Base-by-base conservation (phyloP, 1,140 invertebrate genomes). In the Leptinotarsa defecta region DNA sequence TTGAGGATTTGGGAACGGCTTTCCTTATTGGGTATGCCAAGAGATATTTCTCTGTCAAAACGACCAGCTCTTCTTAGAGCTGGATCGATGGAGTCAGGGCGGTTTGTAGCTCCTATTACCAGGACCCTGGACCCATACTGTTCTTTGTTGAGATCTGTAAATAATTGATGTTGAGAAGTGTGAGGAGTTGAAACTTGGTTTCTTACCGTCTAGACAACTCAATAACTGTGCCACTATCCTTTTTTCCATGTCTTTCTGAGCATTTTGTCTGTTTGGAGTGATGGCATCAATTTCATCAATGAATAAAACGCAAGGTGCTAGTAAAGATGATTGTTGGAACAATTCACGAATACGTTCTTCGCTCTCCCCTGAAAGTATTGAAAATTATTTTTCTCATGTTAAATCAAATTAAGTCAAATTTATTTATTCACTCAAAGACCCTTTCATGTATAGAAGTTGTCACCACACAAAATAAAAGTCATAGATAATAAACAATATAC, bases 221-320 rank as follows among this genome's bases (percentile, higher is more conserved):
- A 97, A 87, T 49, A 99, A 87, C 86, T 99, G 97, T 19, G 96
- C 92, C 4, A 99, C 97, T 85, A 99, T 97, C 80, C 97, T 87
- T 77, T 93, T 90, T 83, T 99, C 96, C 96, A 99, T 99, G 84
- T 97, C 96, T 84, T 94, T 94, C 80, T 95, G 93, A 1, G 96
- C 94, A 78, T 91, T 93, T 75, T 97, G 92, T 83, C 96, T 89
- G 79, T 94, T 95, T 13, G 93, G 93, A 48, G 93, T 94, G 73
- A 98, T 92, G 27, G 94, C 92, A 88, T 98, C 97, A 72, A 98
- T 94, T 88, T 98, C 95, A 86, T 98, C 97, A 73, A 98, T 92
- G 80, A 98, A 96, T n/a, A 98, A 85, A 27, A 98, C 89, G 86
- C 95, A 95, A 0, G 95, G 95, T 48, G 94, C 90, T 48, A 89